Conservation (phyloP, 1,140 invertebrate species). For the Chymomyza costata region DNA sequence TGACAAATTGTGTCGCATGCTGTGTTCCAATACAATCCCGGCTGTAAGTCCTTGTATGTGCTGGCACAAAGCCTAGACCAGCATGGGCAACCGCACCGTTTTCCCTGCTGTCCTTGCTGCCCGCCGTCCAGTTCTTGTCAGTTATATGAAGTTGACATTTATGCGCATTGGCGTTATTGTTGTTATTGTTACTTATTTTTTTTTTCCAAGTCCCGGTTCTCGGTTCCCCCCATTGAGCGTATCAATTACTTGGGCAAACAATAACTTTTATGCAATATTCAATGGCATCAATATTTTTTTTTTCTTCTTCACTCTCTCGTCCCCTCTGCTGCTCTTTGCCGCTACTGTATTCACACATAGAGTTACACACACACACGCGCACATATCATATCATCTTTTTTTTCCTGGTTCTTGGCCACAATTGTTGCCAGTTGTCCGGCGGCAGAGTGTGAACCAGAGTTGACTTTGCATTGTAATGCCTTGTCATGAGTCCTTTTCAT, state of each 20-base stretch:
- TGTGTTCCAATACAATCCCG: slow-evolving; percentile 36
- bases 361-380: too few species aligned
- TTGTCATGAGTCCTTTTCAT: not conserved
- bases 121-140: slow-evolving; percentile 34
- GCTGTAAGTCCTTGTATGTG: slow-evolving; percentile 29
- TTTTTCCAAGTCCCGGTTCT: slow-evolving; percentile 11
- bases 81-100: slow-evolving; percentile 5
- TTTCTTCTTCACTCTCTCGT: too few species aligned
- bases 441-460: slow-evolving; percentile 28
- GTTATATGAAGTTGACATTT: slow-evolving; percentile 66
- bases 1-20: slow-evolving; percentile 68
- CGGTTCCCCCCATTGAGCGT: slow-evolving; percentile 41
- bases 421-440: slow-evolving; percentile 31
- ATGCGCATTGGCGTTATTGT: slow-evolving; percentile 32
- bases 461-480: slow-evolving; percentile 19
- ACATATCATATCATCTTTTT: slow-evolving; percentile 13
- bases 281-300: slow-evolving; percentile 27
- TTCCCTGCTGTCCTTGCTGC: slow-evolving; percentile 12
- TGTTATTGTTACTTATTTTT: slow-evolving; percentile 24
- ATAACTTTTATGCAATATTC: slow-evolving; percentile 45
- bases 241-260: slow-evolving; percentile 70
- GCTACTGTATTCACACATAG: too few species aligned
- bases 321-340: too few species aligned
- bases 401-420: slow-evolving; percentile 8
- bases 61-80: slow-evolving; percentile 14